Evolutionary conservation across 2,888 invertebrate species (phyloP), one percentile per base, ranked within the genome.

Genomic region (Incurvaria masculella): DNA sequence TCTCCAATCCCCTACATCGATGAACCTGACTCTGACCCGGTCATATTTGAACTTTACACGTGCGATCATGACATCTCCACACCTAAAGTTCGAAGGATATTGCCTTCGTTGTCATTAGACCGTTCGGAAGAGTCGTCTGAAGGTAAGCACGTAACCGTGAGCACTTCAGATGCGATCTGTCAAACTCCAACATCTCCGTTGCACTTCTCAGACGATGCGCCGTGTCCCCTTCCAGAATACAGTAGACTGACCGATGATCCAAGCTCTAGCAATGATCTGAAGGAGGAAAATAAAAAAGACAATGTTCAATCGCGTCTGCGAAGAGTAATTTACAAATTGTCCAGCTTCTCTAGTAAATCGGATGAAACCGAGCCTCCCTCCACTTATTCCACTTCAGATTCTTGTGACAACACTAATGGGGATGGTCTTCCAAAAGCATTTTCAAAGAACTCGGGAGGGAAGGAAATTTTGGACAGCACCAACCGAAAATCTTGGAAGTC

Each of bases 401-500:
- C 75, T n/a, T 60, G 61, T 47, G 65, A 66, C 27, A 59, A 60
- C 10, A 61, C 51, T 41, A 57, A 59, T 51, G 56, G 55, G 18
- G 58, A 57, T 21, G 50, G 45, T 40, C 43, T 48, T 33, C 52
- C 16, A 60, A 60, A 47, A 56, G 51, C 46, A 53, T 54, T n/a
- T 18, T 61, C 68, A 17, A 52, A 59, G 39, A 69, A 68, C 38
- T 57, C 59, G 5, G 63, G 67, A n/a, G 64, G 65, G 20, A 72
- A 69, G 50, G 62, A 68, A 57, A 65, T 74, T 40, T 57, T 75
- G 51, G 69, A 72, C 49, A 65, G 66, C 47, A 65, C 67, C 42
- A 69, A 73, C 49, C 66, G 69, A 44, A 85, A 84, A 55, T 85
- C 83, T 18, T 87, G 87, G 87, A 84, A 82, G 57, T 86, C 86